phyloP scores from a whole-genome alignment of 2,113 vertebrate genomes.

The Bubo blakistoni region DNA sequence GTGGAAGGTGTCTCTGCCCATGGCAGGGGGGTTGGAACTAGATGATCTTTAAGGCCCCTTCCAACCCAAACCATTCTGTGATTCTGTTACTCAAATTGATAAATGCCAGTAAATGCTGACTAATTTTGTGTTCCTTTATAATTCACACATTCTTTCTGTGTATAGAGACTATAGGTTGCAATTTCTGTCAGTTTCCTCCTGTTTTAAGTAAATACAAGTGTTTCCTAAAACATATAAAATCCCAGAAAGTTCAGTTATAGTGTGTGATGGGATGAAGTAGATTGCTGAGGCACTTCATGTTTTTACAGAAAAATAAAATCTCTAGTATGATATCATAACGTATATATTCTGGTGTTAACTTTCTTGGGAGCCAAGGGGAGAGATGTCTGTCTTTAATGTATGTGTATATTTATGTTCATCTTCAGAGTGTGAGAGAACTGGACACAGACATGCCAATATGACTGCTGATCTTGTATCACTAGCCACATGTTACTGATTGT shows the following conservation, averaged over 20 bases:
- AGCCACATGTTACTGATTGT: neutral
- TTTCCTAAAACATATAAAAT: neutral
- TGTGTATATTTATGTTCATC: neutral
- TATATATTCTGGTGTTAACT: neutral
- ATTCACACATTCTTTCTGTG: neutral
- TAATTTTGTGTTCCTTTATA: neutral
- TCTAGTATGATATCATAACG: neutral
- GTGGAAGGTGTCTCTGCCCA: too few relatives aligned
- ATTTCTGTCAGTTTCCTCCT: neutral
- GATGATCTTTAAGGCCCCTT: neutral
- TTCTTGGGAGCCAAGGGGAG: neutral
- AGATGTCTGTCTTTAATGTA: neutral
- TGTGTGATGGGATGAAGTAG: neutral
- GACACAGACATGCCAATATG: rapidly evolving
- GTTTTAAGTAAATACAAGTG: neutral
- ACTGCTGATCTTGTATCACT: neutral
- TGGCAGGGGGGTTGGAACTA: too few relatives aligned
- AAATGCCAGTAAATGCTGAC: neutral
- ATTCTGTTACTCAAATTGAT: neutral
- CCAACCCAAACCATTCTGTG: neutral
- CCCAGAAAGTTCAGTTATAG: neutral
- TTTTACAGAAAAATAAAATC: neutral
- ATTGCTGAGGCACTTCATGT: neutral
- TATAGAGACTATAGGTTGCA: neutral
- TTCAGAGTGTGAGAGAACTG: neutral